Evolutionary conservation across 2,888 invertebrate species (phyloP).

Genomic region (Oligia strigilis): DNA sequence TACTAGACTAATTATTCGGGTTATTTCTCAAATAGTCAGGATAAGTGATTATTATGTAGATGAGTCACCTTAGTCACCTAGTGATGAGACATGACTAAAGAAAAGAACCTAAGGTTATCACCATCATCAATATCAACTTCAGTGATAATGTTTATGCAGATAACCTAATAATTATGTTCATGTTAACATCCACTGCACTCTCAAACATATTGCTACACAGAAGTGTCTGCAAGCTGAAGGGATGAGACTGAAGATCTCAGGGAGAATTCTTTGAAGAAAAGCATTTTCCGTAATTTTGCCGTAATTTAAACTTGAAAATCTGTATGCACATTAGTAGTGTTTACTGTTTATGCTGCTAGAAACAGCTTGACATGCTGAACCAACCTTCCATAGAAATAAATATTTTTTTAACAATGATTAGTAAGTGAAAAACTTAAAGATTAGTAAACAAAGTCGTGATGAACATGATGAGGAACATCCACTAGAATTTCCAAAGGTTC

Average conservation of each 20-base stretch:
- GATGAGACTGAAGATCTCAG: background rate
- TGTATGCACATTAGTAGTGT: background rate
- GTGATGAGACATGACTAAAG: background rate
- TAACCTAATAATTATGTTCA: background rate
- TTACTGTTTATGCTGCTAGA: background rate
- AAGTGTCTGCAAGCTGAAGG: background rate
- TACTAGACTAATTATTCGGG: background rate
- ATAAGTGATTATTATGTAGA: background rate
- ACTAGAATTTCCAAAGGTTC: background rate
- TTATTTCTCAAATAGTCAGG: background rate
- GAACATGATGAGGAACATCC: background rate
- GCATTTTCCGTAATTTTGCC: background rate
- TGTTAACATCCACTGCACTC: background rate
- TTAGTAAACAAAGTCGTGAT: background rate
- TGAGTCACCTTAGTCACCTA: background rate
- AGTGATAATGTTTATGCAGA: background rate
- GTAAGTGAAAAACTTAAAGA: background rate
- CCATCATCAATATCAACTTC: conserved; percentile 12
- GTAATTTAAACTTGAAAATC: background rate
- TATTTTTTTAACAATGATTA: background rate
- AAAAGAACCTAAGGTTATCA: conserved; percentile 10
- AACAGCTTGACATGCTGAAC: too few species aligned
- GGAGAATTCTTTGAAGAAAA: background rate
- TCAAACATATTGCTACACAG: background rate
- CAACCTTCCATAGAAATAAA: background rate